These are phyloP conservation scores for Diphyllodes magnificus DNA, from an alignment of 2,113 vertebrate species.

Conservation along the genomic window DNA sequence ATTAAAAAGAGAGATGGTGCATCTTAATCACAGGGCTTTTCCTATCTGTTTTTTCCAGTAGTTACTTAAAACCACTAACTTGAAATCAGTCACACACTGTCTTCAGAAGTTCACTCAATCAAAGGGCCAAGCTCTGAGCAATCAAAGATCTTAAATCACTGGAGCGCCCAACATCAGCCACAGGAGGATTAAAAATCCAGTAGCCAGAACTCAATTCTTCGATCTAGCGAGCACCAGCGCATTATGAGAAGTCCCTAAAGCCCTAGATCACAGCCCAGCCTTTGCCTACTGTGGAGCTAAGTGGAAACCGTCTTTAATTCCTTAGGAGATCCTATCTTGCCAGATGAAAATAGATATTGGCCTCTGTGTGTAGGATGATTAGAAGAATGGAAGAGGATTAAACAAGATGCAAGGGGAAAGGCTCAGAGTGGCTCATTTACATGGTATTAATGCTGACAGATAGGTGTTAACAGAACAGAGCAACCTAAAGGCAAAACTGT, in stretches of 20 bases:
- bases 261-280: conserved; percentile 90
- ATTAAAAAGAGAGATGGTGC: conserved; percentile 63
- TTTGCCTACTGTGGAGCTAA: conserved; percentile 78
- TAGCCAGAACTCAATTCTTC: conserved; percentile 92
- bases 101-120: conserved; percentile 96
- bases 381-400: conserved; percentile 96
- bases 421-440: conserved; percentile 80
- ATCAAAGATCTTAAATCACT: conserved; percentile 99
- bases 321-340: conserved; percentile 95
- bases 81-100: conserved; percentile 79
- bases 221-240: conserved; percentile 79
- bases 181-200: conserved; percentile 99
- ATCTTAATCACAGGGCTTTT: conserved; percentile 73
- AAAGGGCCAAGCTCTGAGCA: conserved; percentile 89
- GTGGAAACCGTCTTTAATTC: conserved; percentile 92
- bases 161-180: conserved; percentile 88
- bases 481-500: conserved; percentile 74
- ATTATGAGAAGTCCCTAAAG: conserved; percentile 98
- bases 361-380: conserved; percentile 91
- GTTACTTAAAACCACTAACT: conserved; percentile 77
- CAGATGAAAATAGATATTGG: conserved; percentile 98
- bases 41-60: conserved; percentile 74
- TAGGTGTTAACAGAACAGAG: conserved; percentile 67
- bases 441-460: conserved; percentile 80
- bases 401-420: conserved; percentile 73